phyloP scores from a whole-genome alignment of 2,797 vertebrate species.

The Euphonia xanthogaster region DNA sequence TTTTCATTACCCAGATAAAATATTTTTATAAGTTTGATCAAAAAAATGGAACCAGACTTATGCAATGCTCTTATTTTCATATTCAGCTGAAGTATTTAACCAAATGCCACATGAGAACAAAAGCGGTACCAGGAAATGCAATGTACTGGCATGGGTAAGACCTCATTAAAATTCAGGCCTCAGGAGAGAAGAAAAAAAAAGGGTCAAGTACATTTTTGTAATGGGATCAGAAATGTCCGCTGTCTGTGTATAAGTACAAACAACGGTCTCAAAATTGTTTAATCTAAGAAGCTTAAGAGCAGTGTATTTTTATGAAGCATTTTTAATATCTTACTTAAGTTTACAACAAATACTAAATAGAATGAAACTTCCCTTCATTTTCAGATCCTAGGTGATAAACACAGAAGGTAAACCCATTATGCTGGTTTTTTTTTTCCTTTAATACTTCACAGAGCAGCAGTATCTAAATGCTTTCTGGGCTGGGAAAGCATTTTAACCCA shows the following conservation, averaged over 20 bases:
- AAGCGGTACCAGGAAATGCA: not conserved
- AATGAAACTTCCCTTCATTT: not conserved
- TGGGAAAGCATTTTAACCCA: not conserved
- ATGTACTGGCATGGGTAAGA: not conserved
- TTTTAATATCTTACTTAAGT: not conserved
- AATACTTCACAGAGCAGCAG: not conserved
- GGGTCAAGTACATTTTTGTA: slow-evolving; percentile 8
- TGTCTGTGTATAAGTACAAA: not conserved
- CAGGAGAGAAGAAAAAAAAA: not conserved
- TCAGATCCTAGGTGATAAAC: not conserved
- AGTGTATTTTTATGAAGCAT: not conserved
- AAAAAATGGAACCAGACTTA: not conserved
- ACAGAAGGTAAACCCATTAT: not conserved
- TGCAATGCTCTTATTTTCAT: not conserved
- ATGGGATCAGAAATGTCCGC: not conserved
- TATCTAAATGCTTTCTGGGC: not conserved
- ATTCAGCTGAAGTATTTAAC: not conserved
- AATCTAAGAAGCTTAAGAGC: not conserved
- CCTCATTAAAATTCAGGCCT: slow-evolving; percentile 25
- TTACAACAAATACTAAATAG: not conserved
- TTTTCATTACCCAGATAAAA: not conserved
- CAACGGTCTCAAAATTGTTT: not conserved
- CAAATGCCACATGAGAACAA: not conserved
- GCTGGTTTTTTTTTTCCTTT: not conserved
- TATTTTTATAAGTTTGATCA: not conserved